These are phyloP conservation scores for Cremastinae sp. DNA, from an alignment of 2,888 invertebrate genomes.

Conservation along the genomic window DNA sequence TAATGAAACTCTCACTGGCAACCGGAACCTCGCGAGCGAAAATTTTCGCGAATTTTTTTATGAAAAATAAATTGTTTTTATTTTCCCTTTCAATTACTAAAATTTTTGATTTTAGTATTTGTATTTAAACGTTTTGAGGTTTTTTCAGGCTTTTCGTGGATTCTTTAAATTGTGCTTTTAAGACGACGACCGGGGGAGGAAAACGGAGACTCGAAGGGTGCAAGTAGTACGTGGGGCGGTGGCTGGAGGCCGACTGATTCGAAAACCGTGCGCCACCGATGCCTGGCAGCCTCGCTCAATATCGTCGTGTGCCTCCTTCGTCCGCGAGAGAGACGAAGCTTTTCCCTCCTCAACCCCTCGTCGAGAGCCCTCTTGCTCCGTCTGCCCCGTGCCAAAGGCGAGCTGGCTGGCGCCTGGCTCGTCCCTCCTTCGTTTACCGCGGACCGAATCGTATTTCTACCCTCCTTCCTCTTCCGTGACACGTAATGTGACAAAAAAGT, in stretches of 20 bases:
- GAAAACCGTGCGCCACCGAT: slow-evolving; percentile 82
- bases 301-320: slow-evolving; percentile 79
- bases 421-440: no score
- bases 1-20: no score
- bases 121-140: background rate
- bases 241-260: slow-evolving; percentile 84
- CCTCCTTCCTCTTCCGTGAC: no score
- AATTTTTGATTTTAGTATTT: slow-evolving; percentile 1
- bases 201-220: slow-evolving; percentile 71
- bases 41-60: no score
- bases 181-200: slow-evolving; percentile 21
- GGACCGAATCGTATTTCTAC: no score
- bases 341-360: slow-evolving; percentile 16
- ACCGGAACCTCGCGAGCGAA: no score
- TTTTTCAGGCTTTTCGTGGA: background rate
- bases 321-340: slow-evolving; percentile 55
- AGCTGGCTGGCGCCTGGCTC: no score
- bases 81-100: no score
- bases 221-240: slow-evolving; percentile 81
- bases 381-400: slow-evolving; percentile 1
- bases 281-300: slow-evolving; percentile 83
- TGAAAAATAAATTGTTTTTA: no score
- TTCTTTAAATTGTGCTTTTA: background rate
- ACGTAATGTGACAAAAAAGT: background rate
- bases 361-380: slow-evolving; percentile 14